Conservation (phyloP, 2,888 invertebrate genomes). For the Argyresthia goedartella region DNA sequence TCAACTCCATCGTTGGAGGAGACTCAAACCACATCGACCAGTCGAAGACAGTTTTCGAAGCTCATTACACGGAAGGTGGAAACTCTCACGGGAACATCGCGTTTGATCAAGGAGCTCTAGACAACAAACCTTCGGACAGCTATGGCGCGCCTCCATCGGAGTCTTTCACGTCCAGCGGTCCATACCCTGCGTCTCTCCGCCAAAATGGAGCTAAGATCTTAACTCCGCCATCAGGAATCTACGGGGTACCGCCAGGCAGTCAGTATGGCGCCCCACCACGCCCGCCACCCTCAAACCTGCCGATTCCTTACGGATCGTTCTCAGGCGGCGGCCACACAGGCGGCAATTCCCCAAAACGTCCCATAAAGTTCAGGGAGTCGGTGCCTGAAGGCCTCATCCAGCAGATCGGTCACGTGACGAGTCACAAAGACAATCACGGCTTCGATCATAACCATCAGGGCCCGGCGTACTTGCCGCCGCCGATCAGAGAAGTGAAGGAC, state of each 20-base stretch:
- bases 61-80: slow-evolving; percentile 50
- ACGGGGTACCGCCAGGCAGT: slow-evolving; percentile 72
- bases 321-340: slow-evolving; percentile 58
- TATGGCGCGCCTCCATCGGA: slow-evolving; percentile 57
- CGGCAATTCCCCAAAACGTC: slow-evolving; percentile 64
- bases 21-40: slow-evolving; percentile 61
- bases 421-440: slow-evolving; percentile 73
- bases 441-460: slow-evolving; percentile 63
- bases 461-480: slow-evolving; percentile 74
- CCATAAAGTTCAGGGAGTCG: slow-evolving; percentile 80
- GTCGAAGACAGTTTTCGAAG: slow-evolving; percentile 62
- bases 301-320: slow-evolving; percentile 51
- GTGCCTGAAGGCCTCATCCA: slow-evolving; percentile 79
- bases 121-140: slow-evolving; percentile 30
- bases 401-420: slow-evolving; percentile 74
- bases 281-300: slow-evolving; percentile 35
- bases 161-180: slow-evolving; percentile 47
- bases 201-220: slow-evolving; percentile 64
- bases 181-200: slow-evolving; percentile 39
- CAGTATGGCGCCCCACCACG: slow-evolving; percentile 55
- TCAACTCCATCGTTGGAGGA: slow-evolving; percentile 54
- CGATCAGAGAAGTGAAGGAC: slow-evolving; percentile 71
- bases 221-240: slow-evolving; percentile 72
- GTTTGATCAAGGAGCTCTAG: neutral
- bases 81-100: neutral